These are phyloP conservation scores for Clusia tigrina DNA, from an alignment of 2,888 invertebrate species.

Conservation along the genomic window DNA sequence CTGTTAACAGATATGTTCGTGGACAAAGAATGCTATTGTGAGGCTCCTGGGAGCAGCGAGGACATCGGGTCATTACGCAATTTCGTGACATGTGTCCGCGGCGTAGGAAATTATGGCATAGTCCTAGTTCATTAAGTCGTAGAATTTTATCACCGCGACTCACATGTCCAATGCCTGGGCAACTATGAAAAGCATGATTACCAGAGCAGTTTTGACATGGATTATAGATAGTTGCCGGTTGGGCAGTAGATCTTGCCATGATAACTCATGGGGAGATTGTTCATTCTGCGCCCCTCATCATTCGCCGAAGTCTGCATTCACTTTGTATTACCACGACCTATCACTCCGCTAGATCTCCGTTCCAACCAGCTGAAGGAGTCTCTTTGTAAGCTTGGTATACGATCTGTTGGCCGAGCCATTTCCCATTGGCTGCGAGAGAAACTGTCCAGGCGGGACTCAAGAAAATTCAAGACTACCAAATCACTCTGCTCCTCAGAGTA, in stretches of 20 bases:
- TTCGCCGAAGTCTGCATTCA: not conserved
- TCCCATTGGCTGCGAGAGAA: conserved; percentile 18
- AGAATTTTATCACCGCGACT: conserved; percentile 16
- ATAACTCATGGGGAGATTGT: not conserved
- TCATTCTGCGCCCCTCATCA: not conserved
- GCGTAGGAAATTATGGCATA: conserved; percentile 7
- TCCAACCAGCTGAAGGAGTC: conserved; percentile 17
- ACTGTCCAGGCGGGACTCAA: conserved; percentile 19
- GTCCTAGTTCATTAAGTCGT: conserved; percentile 10
- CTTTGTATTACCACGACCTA: not conserved
- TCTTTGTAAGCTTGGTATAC: conserved; percentile 16
- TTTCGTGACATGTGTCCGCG: conserved; percentile 3
- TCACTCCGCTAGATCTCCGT: conserved; percentile 6
- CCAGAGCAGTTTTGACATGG: conserved; percentile 5
- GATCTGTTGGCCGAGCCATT: conserved; percentile 21
- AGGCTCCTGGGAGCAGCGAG: not conserved
- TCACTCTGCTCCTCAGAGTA: conserved; percentile 11
- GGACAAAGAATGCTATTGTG: not conserved
- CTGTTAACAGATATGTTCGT: too few species aligned
- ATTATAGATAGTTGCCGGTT: not conserved
- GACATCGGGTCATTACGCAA: not conserved
- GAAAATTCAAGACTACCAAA: conserved; percentile 12
- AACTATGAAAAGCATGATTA: conserved; percentile 11
- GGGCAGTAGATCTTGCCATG: not conserved
- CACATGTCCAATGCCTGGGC: not conserved